These are phyloP conservation scores for Drosophila percnosoma DNA, from an alignment of 2,888 invertebrate genomes.

Conservation along the genomic window DNA sequence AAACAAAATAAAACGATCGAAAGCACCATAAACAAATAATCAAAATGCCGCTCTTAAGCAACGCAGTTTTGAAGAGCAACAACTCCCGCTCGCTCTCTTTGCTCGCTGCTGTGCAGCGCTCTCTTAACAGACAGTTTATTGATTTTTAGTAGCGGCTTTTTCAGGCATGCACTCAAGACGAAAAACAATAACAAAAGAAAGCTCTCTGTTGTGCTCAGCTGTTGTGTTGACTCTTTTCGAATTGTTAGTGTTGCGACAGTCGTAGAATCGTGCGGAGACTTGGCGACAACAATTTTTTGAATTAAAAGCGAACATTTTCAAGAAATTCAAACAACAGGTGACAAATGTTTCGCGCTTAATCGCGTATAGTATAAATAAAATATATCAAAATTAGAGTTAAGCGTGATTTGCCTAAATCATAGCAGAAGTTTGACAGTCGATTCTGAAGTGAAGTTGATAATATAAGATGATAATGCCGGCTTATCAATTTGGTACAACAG, in stretches of 20 bases:
- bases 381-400: not conserved
- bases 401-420: slow-evolving; percentile 1
- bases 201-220: slow-evolving; percentile 44
- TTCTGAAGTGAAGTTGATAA: slow-evolving; percentile 32
- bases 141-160: slow-evolving; percentile 57
- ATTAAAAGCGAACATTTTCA: slow-evolving; percentile 15
- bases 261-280: slow-evolving; percentile 46
- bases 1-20: slow-evolving; percentile 38
- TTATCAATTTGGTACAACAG: slow-evolving; percentile 22
- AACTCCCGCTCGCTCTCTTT: not conserved
- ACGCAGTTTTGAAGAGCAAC: slow-evolving; percentile 5
- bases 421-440: not conserved
- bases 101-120: slow-evolving; percentile 12
- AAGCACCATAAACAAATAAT: slow-evolving; percentile 31
- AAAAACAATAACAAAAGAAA: slow-evolving; percentile 36
- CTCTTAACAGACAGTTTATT: slow-evolving; percentile 40
- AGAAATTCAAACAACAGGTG: not conserved
- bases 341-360: not conserved
- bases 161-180: slow-evolving; percentile 20
- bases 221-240: slow-evolving; percentile 22
- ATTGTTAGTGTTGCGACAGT: slow-evolving; percentile 56
- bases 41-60: slow-evolving; percentile 26
- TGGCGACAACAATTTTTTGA: not conserved
- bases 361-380: not conserved
- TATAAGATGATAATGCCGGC: slow-evolving; percentile 15